phyloP scores from a whole-genome alignment of 2,888 invertebrate genomes.

The Erynnis tages region DNA sequence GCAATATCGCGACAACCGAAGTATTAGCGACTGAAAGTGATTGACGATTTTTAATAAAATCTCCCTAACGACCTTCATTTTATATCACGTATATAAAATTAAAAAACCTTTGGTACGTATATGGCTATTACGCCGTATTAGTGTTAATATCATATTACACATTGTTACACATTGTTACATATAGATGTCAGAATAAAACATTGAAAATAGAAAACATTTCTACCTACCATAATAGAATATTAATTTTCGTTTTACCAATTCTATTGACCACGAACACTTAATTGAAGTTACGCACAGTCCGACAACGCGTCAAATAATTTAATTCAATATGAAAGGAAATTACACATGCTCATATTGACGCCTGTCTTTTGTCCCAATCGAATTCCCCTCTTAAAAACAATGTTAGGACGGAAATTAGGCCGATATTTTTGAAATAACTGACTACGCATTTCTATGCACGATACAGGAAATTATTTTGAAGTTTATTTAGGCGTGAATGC shows the following conservation, averaged over 20 bases:
- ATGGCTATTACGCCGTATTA: not conserved
- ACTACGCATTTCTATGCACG: constrained; percentile 8
- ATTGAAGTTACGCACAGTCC: constrained; percentile 48
- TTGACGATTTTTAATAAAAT: constrained; percentile 42
- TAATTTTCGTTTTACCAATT: constrained; percentile 50
- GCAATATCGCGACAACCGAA: constrained; percentile 31
- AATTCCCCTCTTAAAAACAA: constrained; percentile 74
- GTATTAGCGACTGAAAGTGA: constrained; percentile 32
- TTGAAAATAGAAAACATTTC: no score
- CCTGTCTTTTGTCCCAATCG: constrained; percentile 65
- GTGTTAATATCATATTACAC: not conserved
- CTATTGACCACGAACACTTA: constrained; percentile 49
- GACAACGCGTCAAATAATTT: constrained; percentile 63
- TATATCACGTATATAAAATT: constrained; percentile 15
- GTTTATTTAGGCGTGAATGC: constrained; percentile 16
- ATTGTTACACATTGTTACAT: not conserved
- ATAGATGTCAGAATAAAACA: not conserved
- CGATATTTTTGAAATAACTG: constrained; percentile 42
- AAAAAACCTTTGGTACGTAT: not conserved
- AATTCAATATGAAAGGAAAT: constrained; percentile 76
- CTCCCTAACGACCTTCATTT: constrained; percentile 24
- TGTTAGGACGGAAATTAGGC: constrained; percentile 74
- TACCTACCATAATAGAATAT: not conserved
- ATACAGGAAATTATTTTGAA: constrained; percentile 21
- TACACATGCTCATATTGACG: constrained; percentile 66